Base-by-base conservation (phyloP, 2,888 invertebrate genomes). In the Orthosia gracilis region DNA sequence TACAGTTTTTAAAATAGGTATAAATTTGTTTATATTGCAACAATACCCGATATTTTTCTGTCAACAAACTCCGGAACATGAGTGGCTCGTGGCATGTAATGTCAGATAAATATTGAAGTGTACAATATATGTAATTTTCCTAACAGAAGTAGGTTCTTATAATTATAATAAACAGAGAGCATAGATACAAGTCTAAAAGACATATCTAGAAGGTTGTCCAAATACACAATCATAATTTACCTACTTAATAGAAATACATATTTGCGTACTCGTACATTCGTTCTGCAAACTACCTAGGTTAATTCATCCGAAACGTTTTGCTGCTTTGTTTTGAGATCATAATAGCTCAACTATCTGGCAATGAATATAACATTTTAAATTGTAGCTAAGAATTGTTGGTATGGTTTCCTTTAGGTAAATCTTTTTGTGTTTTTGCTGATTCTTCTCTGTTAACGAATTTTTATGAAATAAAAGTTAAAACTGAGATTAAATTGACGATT, bases 11-110 rank as follows among this genome's bases (percentile, higher is more conserved):
- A 57, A 26, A 49, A 49, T 12, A 21, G 40, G 26, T 23, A 73
- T 26, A 45, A 18, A n/a, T 40, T 69, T 69, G 26, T 73, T 73
- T 79, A 26, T 57, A 65, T 49, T 26, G 49, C n/a, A 62, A 79
- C n/a, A 13, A 40, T 52, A 78, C n/a, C 40, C 40, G 21, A 23
- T 61, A 49, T 61, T 47, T n/a, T n/a, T 52, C 40, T 69, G 69
- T 61, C 64, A 61, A 76, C 55, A 69, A 63, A 73, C 40, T 74
- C 40, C 9, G 50, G 21, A 64, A 26, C 1, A 12, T 66, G 55
- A n/a, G 52, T 45, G 40, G n/a, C 58, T 17, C n/a, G 50, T 49
- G 21, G 45, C n/a, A 49, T 23, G 15, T 31, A 64, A 58, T 50
- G 47, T 0, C n/a, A 62, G 67, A 68, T 73, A 67, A 80, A 67